Evolutionary conservation across 1,140 invertebrate genomes (phyloP).

Genomic region (Saccostrea glomerata): DNA sequence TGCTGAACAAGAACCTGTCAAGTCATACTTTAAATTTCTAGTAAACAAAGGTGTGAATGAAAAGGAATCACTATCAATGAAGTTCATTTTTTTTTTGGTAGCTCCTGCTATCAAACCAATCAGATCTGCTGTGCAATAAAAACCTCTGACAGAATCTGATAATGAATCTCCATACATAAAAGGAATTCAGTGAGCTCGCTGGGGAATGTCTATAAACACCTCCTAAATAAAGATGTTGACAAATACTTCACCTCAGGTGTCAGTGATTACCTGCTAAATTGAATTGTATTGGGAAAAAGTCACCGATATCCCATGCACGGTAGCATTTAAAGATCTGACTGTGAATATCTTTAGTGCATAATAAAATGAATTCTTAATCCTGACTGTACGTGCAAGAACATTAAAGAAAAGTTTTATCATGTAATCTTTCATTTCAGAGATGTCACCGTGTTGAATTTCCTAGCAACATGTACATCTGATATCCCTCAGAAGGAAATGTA

Average conservation of each 20-base stretch:
- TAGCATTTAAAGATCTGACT: neutral
- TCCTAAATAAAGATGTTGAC: slow-evolving; percentile 22
- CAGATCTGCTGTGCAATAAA: neutral
- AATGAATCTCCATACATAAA: neutral
- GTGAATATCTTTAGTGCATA: neutral
- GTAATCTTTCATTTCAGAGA: neutral
- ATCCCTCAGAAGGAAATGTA: no score
- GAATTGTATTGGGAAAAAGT: neutral
- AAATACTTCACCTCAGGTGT: slow-evolving; percentile 18
- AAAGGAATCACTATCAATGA: neutral
- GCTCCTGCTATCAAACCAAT: neutral
- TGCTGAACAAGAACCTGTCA: neutral
- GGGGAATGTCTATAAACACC: slow-evolving; percentile 5
- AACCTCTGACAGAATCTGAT: neutral
- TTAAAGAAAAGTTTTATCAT: neutral
- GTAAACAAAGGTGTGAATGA: neutral
- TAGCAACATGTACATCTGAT: neutral
- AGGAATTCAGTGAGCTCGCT: slow-evolving; percentile 4
- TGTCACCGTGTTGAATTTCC: neutral
- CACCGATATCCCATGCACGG: slow-evolving; percentile 31
- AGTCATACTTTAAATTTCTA: neutral
- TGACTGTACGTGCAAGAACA: neutral
- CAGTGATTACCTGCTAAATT: slow-evolving; percentile 3
- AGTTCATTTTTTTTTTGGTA: neutral
- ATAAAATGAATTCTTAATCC: neutral